Evolutionary conservation across 2,113 vertebrate genomes (phyloP).

Genomic region (Tricholaema leucomelas): DNA sequence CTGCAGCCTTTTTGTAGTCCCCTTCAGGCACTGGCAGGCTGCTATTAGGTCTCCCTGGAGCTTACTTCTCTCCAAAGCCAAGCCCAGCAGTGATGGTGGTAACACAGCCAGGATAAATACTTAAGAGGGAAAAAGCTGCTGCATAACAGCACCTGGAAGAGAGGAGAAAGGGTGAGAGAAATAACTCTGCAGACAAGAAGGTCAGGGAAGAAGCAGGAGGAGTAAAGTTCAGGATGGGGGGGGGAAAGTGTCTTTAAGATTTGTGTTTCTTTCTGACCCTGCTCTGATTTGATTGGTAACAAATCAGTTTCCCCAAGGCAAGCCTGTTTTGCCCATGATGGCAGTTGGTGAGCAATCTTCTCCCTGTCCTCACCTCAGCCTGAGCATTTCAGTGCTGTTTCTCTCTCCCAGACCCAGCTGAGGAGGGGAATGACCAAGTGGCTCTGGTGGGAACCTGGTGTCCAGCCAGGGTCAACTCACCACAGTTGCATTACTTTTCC

Average conservation of each 20-base stretch:
- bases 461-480: neutral
- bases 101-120: neutral
- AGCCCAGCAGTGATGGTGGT: too few species aligned
- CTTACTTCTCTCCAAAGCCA: too few species aligned
- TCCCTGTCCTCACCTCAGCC: neutral
- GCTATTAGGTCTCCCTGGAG: too few species aligned
- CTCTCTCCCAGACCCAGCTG: neutral
- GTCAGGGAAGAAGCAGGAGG: neutral
- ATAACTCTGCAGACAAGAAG: neutral
- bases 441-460: neutral
- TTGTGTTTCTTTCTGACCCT: neutral
- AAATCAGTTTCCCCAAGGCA: too few species aligned
- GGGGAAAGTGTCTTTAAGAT: neutral
- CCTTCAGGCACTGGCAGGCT: too few species aligned
- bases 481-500: neutral
- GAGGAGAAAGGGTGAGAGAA: neutral
- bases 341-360: too few species aligned
- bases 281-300: too few species aligned
- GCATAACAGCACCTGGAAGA: neutral
- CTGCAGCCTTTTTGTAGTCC: too few species aligned
- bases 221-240: neutral
- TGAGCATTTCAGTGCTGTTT: neutral
- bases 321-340: too few species aligned
- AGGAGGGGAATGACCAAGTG: neutral
- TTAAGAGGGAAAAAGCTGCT: neutral